Base-by-base conservation (phyloP, 1,140 invertebrate species). In the Pararge aegeria region DNA sequence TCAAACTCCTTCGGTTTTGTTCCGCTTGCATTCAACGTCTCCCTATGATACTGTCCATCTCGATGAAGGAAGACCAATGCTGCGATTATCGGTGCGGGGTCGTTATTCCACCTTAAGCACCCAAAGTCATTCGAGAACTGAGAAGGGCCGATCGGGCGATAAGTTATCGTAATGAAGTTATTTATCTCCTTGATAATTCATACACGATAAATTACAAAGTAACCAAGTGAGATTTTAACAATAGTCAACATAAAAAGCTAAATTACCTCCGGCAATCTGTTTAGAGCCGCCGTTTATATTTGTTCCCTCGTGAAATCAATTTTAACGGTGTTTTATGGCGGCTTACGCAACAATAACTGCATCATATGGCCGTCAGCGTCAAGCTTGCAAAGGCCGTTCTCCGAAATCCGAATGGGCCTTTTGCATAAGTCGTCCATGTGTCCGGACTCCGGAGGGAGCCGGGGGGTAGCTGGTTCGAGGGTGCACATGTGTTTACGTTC, bases 401-500 rank as follows among this genome's bases (percentile, higher is more conserved):
- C 60, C 61, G 81, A 82, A 85, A 66, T 74, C 58, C 42, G 71
- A 80, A 77, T 78, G 75, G 69, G 66, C 75, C 67, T 80, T 83
- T 88, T 82, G 81, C 83, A 78, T 79, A 86, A 82, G 73, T 74
- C 61, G 50, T 63, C 66, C 79, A 82, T 80, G 70, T 81, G 79
- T 71, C 59, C 56, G 64, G 61, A 69, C 71, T 71, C 58, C 55
- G 65, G n/a, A n/a, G n/a, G n/a, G 63, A 69, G 73, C 64, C 75
- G 69, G 75, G 75, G 76, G 81, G 77, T 76, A 73, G 75, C 67
- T 65, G 66, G 60, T 65, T 66, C 67, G 60, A 67, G 58, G 54
- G 51, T 61, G 67, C 75, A 82, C 85, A 88, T 81, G 75, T 88
- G 81, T 82, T 80, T 83, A 83, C 81, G 67, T 68, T 85, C 85